Evolutionary conservation across 2,797 vertebrate genomes (phyloP).

Genomic region (Lacerta viridis): DNA sequence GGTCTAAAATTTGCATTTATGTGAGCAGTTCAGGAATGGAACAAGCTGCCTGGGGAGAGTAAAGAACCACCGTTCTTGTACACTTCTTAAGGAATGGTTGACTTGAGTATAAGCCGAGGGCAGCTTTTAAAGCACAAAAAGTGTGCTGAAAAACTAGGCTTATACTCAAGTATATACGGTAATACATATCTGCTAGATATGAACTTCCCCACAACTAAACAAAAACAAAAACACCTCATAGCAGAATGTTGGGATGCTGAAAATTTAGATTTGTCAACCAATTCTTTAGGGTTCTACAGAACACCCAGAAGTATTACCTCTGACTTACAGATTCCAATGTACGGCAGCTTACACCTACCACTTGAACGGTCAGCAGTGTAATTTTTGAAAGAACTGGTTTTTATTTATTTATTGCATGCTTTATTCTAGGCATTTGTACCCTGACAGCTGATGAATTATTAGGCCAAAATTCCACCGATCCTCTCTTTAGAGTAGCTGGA

Average conservation of each 20-base stretch:
- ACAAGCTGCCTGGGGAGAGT: too few relatives aligned
- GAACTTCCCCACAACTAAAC: neutral
- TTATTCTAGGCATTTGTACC: neutral
- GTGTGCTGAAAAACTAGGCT: too few relatives aligned
- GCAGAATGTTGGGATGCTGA: neutral
- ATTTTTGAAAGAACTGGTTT: too few relatives aligned
- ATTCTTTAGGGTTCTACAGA: neutral
- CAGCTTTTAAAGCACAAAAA: too few relatives aligned
- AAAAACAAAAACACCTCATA: neutral
- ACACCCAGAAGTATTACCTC: neutral
- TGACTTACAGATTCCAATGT: neutral
- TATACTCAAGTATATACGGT: too few relatives aligned
- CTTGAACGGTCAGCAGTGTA: neutral
- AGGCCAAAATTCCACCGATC: neutral
- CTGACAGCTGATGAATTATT: neutral
- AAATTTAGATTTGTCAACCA: neutral
- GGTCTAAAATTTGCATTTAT: too few relatives aligned
- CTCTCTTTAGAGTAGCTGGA: neutral
- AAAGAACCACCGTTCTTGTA: too few relatives aligned
- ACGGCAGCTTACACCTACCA: neutral
- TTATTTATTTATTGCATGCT: neutral
- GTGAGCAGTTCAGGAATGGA: too few relatives aligned
- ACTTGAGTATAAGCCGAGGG: too few relatives aligned
- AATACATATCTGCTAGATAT: neutral
- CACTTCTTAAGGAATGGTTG: too few relatives aligned